These are phyloP conservation scores for Theonella swinhoei DNA, from an alignment of 37 sponge, comb jelly and placozoan species.

Conservation along the genomic window DNA sequence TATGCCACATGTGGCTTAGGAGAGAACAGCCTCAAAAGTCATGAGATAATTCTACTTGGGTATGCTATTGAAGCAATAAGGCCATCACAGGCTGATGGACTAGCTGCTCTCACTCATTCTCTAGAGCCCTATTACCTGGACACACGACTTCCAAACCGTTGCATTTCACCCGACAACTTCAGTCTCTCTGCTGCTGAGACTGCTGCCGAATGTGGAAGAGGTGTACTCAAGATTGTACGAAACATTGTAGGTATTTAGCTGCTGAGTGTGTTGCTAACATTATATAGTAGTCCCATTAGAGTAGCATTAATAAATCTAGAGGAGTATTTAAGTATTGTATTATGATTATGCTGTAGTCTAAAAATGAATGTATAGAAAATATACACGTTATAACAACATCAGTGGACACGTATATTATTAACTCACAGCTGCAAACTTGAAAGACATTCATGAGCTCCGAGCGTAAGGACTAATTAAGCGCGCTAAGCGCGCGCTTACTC, in stretches of 20 bases:
- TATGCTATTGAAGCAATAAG: conserved; percentile 23
- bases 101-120: not conserved
- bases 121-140: conserved; percentile 30
- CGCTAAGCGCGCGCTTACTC: not conserved
- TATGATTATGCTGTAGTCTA: too few species aligned
- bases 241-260: too few species aligned
- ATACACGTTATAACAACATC: too few species aligned
- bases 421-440: too few species aligned
- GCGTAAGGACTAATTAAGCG: not conserved
- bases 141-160: conserved; percentile 34
- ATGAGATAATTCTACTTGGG: conserved; percentile 18
- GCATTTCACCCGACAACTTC: not conserved
- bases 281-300: too few species aligned
- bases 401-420: too few species aligned
- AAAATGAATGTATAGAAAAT: too few species aligned
- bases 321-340: too few species aligned
- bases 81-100: not conserved
- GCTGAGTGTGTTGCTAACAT: too few species aligned
- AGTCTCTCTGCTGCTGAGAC: not conserved
- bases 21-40: not conserved
- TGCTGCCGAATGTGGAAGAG: not conserved
- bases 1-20: conserved; percentile 48
- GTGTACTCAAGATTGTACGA: not conserved
- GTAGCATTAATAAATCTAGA: too few species aligned
- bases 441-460: too few species aligned